phyloP scores from a whole-genome alignment of 1,140 invertebrate genomes.

The Centruroides sculpturatus region DNA sequence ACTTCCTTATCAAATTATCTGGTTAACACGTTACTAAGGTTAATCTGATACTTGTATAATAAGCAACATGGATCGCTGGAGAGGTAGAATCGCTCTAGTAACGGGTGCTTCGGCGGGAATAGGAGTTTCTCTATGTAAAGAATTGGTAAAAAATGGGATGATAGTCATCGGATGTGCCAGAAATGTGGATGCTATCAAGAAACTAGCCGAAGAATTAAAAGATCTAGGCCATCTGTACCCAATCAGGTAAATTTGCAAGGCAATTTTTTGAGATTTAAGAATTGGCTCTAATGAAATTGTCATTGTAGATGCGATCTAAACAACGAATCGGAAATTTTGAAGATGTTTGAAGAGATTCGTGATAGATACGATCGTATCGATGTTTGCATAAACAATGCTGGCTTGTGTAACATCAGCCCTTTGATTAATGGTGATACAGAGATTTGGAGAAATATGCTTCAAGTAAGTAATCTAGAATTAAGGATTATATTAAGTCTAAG shows the following conservation, averaged over 20 bases:
- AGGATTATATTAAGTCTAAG: too few species aligned
- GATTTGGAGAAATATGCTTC: slow-evolving; percentile 6
- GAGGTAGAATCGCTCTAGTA: slow-evolving; percentile 49
- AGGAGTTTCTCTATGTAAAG: slow-evolving; percentile 37
- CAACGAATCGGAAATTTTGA: slow-evolving; percentile 45
- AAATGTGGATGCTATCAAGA: slow-evolving; percentile 41
- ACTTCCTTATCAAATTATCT: too few species aligned
- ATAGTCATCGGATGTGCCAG: slow-evolving; percentile 53
- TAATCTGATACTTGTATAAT: too few species aligned
- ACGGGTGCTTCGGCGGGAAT: slow-evolving; percentile 58
- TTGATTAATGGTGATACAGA: slow-evolving; percentile 8
- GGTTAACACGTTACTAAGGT: too few species aligned
- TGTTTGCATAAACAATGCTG: slow-evolving; percentile 60
- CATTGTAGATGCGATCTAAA: slow-evolving; percentile 43
- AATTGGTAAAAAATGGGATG: slow-evolving; percentile 42
- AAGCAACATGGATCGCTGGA: slow-evolving; percentile 45
- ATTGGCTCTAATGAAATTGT: too few species aligned
- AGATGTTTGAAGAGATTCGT: slow-evolving; percentile 47
- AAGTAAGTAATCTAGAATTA: not conserved
- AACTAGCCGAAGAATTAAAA: slow-evolving; percentile 24
- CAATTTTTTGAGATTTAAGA: too few species aligned
- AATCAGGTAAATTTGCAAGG: too few species aligned
- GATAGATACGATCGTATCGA: slow-evolving; percentile 45
- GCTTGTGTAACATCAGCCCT: slow-evolving; percentile 32
- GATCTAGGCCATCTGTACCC: too few species aligned